phyloP scores from a whole-genome alignment of 23 tunicate genomes.

The Phallusia fumigata region DNA sequence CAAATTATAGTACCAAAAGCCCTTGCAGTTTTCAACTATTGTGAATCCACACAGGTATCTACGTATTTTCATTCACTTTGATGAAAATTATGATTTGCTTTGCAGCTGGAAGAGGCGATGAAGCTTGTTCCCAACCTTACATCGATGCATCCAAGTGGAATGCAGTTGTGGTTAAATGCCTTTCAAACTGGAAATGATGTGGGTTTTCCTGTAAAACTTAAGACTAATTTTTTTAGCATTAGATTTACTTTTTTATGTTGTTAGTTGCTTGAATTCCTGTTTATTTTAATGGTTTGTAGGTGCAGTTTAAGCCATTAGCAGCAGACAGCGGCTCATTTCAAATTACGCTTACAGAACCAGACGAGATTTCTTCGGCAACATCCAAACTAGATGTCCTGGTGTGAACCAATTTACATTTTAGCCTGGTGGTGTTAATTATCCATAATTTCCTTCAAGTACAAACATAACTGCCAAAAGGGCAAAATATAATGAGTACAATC shows the following conservation, averaged over 20 bases:
- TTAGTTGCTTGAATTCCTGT: no score
- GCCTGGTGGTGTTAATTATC: no score
- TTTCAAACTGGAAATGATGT: conserved; percentile 52
- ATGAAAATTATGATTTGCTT: background rate
- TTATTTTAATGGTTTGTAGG: background rate
- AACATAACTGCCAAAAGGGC: no score
- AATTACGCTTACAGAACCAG: conserved; percentile 23
- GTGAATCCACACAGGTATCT: no score
- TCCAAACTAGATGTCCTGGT: background rate
- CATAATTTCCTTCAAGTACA: no score
- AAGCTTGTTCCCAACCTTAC: conserved; percentile 34
- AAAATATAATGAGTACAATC: no score
- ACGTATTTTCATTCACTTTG: no score
- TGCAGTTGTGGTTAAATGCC: conserved; percentile 50
- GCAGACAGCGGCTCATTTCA: conserved; percentile 31
- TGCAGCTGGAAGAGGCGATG: conserved; percentile 30
- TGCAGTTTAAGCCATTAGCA: conserved; percentile 30
- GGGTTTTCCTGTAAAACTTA: background rate
- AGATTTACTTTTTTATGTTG: background rate
- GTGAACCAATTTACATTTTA: no score
- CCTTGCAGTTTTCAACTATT: no score
- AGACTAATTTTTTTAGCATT: background rate
- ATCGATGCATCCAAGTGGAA: conserved; percentile 15
- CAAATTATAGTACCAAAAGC: no score
- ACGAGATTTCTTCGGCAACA: background rate